phyloP scores from a whole-genome alignment of 2,797 vertebrate species.

The Catharus ustulatus region DNA sequence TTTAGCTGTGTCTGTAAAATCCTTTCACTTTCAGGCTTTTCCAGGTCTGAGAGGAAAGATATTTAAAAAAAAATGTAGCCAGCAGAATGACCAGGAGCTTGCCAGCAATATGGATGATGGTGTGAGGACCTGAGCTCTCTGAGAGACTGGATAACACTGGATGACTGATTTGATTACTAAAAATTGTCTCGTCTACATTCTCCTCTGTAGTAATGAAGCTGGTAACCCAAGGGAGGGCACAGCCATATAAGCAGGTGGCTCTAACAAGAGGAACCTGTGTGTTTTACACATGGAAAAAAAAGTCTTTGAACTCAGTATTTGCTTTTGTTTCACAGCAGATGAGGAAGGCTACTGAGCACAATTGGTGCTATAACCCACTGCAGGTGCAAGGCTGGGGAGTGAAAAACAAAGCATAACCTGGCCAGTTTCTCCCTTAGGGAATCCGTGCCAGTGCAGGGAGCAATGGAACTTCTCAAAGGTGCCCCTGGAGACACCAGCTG shows the following conservation, averaged over 20 bases:
- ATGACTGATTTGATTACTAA: not conserved
- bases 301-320: not conserved
- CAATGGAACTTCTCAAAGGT: not conserved
- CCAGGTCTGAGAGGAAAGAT: not conserved
- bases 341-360: slow-evolving; percentile 1
- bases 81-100: not conserved
- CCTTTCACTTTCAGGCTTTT: not conserved
- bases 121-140: not conserved
- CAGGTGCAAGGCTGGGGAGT: not conserved
- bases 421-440: not conserved
- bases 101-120: not conserved
- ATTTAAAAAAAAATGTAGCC: not conserved
- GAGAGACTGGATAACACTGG: not conserved
- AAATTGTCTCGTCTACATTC: not conserved
- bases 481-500: not conserved
- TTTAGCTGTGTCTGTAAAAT: not conserved
- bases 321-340: slow-evolving; percentile 2
- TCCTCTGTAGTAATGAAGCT: not conserved
- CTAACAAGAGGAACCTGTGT: slow-evolving; percentile 21
- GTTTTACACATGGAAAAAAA: slow-evolving; percentile 31
- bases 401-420: not conserved
- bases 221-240: not conserved
- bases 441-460: not conserved
- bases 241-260: not conserved
- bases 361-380: not conserved